phyloP scores from a whole-genome alignment of 2,113 vertebrate species.

The Alosa alosa region DNA sequence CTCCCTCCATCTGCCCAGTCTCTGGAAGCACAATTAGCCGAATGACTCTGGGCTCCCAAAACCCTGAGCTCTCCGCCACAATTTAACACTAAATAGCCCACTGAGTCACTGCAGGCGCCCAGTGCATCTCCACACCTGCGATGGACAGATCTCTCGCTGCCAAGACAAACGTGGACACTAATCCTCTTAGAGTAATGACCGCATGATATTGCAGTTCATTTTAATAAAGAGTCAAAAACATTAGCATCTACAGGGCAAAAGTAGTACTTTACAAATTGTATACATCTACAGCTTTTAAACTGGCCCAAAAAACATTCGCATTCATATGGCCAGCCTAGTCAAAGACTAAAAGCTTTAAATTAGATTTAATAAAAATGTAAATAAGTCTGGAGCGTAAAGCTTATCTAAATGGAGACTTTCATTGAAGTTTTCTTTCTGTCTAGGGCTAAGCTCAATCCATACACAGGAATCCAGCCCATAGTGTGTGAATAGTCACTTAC shows the following conservation, averaged over 20 bases:
- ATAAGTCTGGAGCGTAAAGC: too few relatives aligned
- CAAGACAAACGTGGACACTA: background rate
- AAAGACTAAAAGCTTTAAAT: too few relatives aligned
- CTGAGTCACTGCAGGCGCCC: background rate
- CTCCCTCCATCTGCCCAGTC: constrained; percentile 29
- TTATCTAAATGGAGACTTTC: too few relatives aligned
- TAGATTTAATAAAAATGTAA: too few relatives aligned
- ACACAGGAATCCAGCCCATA: too few relatives aligned
- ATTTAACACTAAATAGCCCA: constrained; percentile 24
- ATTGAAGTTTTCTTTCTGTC: too few relatives aligned
- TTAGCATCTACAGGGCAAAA: background rate
- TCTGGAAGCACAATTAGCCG: constrained; percentile 48
- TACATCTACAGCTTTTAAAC: background rate
- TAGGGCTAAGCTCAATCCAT: too few relatives aligned
- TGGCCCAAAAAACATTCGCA: too few relatives aligned
- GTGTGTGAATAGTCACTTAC: background rate
- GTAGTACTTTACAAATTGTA: background rate
- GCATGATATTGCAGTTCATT: background rate
- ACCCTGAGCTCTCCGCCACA: background rate
- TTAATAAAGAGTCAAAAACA: background rate
- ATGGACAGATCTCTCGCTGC: background rate
- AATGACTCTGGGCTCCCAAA: constrained; percentile 1
- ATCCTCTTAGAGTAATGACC: background rate
- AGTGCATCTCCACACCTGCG: constrained; percentile 3
- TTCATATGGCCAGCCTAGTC: too few relatives aligned